Conservation (phyloP, 1,140 invertebrate species). For the Chymomyza costata region DNA sequence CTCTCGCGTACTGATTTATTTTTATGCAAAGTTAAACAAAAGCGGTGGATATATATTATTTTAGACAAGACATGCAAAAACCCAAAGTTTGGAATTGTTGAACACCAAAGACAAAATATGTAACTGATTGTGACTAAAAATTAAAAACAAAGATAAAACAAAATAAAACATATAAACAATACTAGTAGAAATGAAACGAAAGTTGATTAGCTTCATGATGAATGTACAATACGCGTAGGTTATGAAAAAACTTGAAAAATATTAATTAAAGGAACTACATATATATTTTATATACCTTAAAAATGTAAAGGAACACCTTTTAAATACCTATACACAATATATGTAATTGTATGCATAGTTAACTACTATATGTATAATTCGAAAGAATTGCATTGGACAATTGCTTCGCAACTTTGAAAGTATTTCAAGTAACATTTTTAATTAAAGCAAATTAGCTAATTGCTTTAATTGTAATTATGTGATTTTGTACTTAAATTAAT, state of each 20-base stretch:
- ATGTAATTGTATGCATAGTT: constrained; percentile 40
- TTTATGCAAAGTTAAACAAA: constrained; percentile 29
- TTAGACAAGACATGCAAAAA: constrained; percentile 27
- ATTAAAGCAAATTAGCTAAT: background rate
- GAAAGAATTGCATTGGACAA: constrained; percentile 44
- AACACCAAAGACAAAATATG: constrained; percentile 63
- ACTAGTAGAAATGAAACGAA: constrained; percentile 16
- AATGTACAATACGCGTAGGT: constrained; percentile 51
- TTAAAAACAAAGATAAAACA: background rate
- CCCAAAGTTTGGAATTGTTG: constrained; percentile 36
- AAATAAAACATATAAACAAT: background rate
- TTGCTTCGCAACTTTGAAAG: constrained; percentile 33
- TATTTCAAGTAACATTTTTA: constrained; percentile 27
- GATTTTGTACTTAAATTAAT: too few species aligned
- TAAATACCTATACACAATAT: constrained; percentile 50
- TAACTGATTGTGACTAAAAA: constrained; percentile 57
- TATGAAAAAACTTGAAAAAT: constrained; percentile 40
- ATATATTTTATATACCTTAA: constrained; percentile 24
- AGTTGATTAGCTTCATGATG: too few species aligned
- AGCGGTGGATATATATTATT: constrained; percentile 14
- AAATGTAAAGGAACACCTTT: too few species aligned
- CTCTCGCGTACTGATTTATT: constrained; percentile 17
- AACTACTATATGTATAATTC: constrained; percentile 14
- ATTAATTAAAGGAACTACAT: constrained; percentile 41
- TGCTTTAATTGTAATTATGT: too few species aligned